phyloP scores from a whole-genome alignment of 2,888 invertebrate genomes.

The Campoletis raptor region DNA sequence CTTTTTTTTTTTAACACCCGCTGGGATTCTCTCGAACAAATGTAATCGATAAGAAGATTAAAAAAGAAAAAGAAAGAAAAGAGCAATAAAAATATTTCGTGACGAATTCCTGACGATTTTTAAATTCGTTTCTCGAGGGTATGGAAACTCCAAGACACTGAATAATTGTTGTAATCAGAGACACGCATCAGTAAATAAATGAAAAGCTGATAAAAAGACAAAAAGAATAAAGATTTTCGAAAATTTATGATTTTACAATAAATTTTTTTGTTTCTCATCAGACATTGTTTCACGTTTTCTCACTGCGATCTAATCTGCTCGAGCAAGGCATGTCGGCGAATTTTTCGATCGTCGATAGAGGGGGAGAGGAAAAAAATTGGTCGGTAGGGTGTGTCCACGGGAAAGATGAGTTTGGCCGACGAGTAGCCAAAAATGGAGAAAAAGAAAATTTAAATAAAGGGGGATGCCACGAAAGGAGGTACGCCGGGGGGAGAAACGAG shows the following conservation, averaged over 20 bases:
- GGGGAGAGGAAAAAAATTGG: conserved; percentile 33
- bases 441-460: conserved; percentile 33
- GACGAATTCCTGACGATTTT: background rate
- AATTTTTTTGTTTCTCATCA: background rate
- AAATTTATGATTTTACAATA: background rate
- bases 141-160: background rate
- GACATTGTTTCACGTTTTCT: background rate
- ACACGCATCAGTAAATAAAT: background rate
- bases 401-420: conserved; percentile 49
- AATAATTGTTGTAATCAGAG: conserved; percentile 3
- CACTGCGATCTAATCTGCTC: background rate
- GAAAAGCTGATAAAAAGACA: background rate
- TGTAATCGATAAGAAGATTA: conserved; percentile 7
- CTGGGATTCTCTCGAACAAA: conserved; percentile 26
- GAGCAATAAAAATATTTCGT: background rate
- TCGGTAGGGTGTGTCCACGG: conserved; percentile 24
- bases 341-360: conserved; percentile 56
- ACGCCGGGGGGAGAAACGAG: conserved; percentile 54
- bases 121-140: background rate
- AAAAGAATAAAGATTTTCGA: background rate
- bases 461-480: conserved; percentile 24
- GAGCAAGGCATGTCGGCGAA: conserved; percentile 25
- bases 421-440: conserved; percentile 43
- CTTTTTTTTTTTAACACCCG: background rate
- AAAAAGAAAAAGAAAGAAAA: background rate